Percentiles rank a stretch among this genome's conserved stretches.
Evolutionary conservation across 2,113 vertebrate species (phyloP).

Genomic region (Melanerpes formicivorus): DNA sequence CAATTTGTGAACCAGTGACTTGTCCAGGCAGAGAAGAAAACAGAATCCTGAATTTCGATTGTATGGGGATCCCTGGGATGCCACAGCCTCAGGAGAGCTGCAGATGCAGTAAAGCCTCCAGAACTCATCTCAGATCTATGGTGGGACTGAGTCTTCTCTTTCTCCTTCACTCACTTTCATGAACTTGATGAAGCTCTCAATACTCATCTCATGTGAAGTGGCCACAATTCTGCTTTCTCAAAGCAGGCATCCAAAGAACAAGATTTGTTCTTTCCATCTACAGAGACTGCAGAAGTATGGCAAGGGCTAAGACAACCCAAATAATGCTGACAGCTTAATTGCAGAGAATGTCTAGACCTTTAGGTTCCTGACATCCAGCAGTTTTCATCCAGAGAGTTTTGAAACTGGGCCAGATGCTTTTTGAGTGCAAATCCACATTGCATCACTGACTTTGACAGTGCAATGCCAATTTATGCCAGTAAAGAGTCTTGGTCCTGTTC

Average conservation of each 20-base stretch:
- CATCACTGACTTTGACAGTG: background rate
- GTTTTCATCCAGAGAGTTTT: background rate
- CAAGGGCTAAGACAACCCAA: background rate
- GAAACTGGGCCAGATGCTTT: background rate
- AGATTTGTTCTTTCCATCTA: background rate
- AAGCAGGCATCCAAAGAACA: background rate
- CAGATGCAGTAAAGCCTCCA: background rate
- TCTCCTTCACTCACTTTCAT: background rate
- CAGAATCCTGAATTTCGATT: background rate
- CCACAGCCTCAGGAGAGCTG: background rate
- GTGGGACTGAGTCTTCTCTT: background rate
- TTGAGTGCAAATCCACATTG: background rate
- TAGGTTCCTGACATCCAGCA: background rate
- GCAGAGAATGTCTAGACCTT: background rate
- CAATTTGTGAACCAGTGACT: background rate
- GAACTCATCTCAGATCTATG: background rate
- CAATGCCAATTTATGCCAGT: fast-evolving
- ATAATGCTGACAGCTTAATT: background rate
- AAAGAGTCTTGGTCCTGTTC: background rate
- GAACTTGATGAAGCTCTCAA: background rate
- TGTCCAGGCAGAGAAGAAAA: background rate
- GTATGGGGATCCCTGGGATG: background rate
- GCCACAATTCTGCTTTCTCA: fast-evolving
- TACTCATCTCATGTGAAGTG: background rate
- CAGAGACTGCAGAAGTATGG: background rate